Percentiles rank a stretch among this genome's conserved stretches.
These are phyloP conservation scores for Papilio protenor DNA, from an alignment of 2,888 invertebrate species.

Conservation along the genomic window DNA sequence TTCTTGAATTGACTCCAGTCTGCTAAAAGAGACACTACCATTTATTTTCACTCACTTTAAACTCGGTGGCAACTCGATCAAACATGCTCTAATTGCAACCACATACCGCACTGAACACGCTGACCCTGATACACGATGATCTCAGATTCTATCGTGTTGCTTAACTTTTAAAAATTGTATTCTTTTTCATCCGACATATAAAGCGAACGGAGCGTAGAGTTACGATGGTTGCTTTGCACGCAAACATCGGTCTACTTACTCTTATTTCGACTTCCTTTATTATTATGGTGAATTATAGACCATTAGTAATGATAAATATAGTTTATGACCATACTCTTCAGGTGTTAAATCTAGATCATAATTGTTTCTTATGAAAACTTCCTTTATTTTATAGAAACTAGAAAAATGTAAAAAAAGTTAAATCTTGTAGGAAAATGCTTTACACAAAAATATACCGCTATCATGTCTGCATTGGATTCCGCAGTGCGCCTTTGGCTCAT, in stretches of 20 bases:
- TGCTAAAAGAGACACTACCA: conserved; percentile 3
- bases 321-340: neutral
- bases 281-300: conserved; percentile 16
- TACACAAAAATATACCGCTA: neutral
- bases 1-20: too few species aligned
- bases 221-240: conserved; percentile 33
- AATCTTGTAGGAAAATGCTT: neutral
- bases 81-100: conserved; percentile 33
- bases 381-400: neutral
- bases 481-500: conserved; percentile 9
- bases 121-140: conserved; percentile 34
- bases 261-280: conserved; percentile 12
- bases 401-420: too few species aligned
- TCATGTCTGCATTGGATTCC: conserved; percentile 1
- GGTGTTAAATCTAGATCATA: neutral
- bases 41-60: conserved; percentile 1
- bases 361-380: neutral
- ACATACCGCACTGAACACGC: conserved; percentile 31
- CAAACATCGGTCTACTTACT: conserved; percentile 25
- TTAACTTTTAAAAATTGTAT: conserved; percentile 35
- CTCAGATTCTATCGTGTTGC: conserved; percentile 31
- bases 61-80: conserved; percentile 18
- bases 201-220: conserved; percentile 34
- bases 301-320: neutral
- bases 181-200: conserved; percentile 35